These are phyloP conservation scores for Athalia cordata DNA, from an alignment of 2,888 invertebrate species.

Conservation along the genomic window DNA sequence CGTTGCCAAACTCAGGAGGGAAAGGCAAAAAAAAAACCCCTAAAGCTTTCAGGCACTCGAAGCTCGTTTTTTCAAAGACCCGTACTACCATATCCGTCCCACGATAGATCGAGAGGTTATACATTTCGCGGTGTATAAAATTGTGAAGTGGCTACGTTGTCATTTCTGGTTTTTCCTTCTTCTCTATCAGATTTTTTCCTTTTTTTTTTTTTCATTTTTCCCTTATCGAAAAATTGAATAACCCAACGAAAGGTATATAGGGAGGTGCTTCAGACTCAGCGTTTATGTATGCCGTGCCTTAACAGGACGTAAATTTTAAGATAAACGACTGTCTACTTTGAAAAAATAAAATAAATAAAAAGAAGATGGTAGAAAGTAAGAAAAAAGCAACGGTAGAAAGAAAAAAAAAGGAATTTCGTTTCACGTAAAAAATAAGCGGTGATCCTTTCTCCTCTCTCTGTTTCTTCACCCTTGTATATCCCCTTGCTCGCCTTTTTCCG, in stretches of 20 bases:
- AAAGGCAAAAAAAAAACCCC: no score
- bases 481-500: not conserved
- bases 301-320: slow-evolving; percentile 42
- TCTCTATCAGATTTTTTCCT: not conserved
- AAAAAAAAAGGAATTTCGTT: slow-evolving; percentile 6
- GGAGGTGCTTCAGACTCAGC: slow-evolving; percentile 38
- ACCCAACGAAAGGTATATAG: slow-evolving; percentile 25
- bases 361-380: not conserved
- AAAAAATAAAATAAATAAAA: not conserved
- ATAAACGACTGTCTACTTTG: slow-evolving; percentile 37
- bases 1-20: no score
- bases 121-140: slow-evolving; percentile 8
- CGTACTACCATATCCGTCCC: not conserved
- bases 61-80: no score
- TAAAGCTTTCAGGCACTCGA: no score
- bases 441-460: not conserved
- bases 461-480: not conserved
- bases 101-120: not conserved
- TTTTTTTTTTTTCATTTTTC: not conserved
- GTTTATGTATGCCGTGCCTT: slow-evolving; percentile 28
- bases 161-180: slow-evolving; percentile 5
- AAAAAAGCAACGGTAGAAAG: not conserved
- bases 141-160: slow-evolving; percentile 21
- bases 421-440: slow-evolving; percentile 41
- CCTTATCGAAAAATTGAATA: slow-evolving; percentile 42